Evolutionary conservation across 2,888 invertebrate species (phyloP), one percentile per base, ranked within the genome.

Genomic region (Molorchus minor): DNA sequence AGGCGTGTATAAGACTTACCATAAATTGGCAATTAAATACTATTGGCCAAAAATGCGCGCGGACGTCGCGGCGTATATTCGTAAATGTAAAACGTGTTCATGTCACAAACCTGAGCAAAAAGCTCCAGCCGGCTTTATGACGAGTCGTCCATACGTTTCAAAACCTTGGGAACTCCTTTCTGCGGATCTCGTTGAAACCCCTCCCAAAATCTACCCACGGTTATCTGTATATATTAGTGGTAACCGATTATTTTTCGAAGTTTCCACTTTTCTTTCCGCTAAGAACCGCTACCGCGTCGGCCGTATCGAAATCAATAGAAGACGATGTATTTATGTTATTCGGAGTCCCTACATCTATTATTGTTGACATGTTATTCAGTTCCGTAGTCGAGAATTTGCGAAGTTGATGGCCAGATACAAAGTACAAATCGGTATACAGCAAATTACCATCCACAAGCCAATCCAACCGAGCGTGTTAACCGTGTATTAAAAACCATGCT

Each of bases 401-500:
- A 35, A 35, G 15, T 12, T 35, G 1, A 12, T 35, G 35, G 12
- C 35, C 3, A 35, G 13, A 12, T 35, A 35, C 1, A 35, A 35
- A 4, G 7, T 35, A 1, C 12, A 35, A 1, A 4, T 35, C 7
- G 7, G 3, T 12, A 4, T 12, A 12, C 35, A 3, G 1, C 35
- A 3, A 35, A 12, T 35, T 35, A 35, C 15, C 7, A 35, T 7
- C 35, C 35, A 1, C 35, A 35, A 12, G 35, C 35, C 1, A 35
- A 45, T 20, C 29, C 45, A 3, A 25, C 25, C 1, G 0, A 71
- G 70, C 0, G 75, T 75, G 52, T 15, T 73, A 3, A 62, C 65
- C 0, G 76, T 74, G 36, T 44, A 0, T 15, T 76, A 2, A 73
- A 74, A 52, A 72, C 72, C 0, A 72, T 76, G 69, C 63, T 76